A percentile compares a stretch with the other conserved stretches of the same genome.
phyloP scores from a whole-genome alignment of 1,140 invertebrate genomes.

The Drosophila pseudoananassae region DNA sequence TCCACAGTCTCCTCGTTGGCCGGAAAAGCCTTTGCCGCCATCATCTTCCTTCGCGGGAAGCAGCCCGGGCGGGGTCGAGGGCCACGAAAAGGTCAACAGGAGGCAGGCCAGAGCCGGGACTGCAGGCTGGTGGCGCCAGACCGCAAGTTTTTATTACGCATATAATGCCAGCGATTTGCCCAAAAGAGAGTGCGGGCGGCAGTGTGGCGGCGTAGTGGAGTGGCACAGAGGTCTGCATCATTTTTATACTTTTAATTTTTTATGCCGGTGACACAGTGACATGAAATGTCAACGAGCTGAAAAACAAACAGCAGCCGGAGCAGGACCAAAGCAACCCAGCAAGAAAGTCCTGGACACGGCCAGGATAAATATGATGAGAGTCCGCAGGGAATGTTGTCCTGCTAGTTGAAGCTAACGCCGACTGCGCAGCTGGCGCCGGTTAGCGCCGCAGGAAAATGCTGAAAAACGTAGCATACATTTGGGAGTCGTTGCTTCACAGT shows the following conservation, averaged over 20 bases:
- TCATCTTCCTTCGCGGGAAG: conserved; percentile 35
- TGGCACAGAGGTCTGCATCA: conserved; percentile 56
- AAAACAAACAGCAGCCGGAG: conserved; percentile 64
- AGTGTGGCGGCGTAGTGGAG: background rate
- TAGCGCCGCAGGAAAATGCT: conserved; percentile 58
- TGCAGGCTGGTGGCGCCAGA: conserved; percentile 26
- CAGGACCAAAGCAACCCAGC: conserved; percentile 4
- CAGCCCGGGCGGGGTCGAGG: conserved; percentile 10
- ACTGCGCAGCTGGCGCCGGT: conserved; percentile 14
- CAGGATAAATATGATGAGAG: conserved; percentile 72
- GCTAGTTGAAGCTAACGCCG: conserved; percentile 20
- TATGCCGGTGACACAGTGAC: conserved; percentile 78
- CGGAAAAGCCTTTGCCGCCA: conserved; percentile 23
- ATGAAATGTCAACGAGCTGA: conserved; percentile 80
- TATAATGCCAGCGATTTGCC: conserved; percentile 75
- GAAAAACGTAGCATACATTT: conserved; percentile 78
- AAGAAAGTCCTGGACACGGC: conserved; percentile 43
- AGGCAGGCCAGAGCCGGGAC: conserved; percentile 12
- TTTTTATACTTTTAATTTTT: conserved; percentile 81
- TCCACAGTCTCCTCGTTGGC: conserved; percentile 1
- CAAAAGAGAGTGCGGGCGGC: conserved; percentile 14
- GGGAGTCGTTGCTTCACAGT: conserved; percentile 61
- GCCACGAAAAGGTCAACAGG: conserved; percentile 65
- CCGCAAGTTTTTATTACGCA: conserved; percentile 81
- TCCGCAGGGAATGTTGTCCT: conserved; percentile 60